Conservation (phyloP, 2,797 vertebrate genomes). For the Furcifer pardalis region DNA sequence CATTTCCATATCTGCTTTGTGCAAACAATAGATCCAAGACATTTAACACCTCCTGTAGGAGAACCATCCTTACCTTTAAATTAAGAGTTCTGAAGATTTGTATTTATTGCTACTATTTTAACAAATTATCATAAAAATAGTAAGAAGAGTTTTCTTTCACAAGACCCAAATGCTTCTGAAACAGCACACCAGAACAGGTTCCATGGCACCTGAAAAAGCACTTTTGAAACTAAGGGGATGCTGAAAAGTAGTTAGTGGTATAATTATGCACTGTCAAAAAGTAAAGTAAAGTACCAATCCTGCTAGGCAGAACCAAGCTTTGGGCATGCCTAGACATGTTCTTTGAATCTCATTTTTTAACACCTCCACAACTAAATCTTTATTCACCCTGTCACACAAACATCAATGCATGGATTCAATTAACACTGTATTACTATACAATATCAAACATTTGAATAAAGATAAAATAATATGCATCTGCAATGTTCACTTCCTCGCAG, state of each 20-base stretch:
- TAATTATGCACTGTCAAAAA: neutral
- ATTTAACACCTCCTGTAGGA: neutral
- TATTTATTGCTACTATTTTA: slow-evolving; percentile 56
- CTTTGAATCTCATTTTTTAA: slow-evolving; percentile 24
- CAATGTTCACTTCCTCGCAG: no score
- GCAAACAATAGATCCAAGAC: neutral
- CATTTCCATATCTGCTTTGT: neutral
- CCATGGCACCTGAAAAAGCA: neutral
- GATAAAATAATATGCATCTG: slow-evolving; percentile 28
- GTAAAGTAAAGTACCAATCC: neutral
- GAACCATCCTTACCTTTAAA: slow-evolving; percentile 60
- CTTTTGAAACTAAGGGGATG: neutral
- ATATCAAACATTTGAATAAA: slow-evolving; percentile 34
- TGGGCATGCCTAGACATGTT: neutral
- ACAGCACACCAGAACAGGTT: neutral
- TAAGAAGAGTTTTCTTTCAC: slow-evolving; percentile 43
- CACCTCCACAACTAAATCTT: slow-evolving; percentile 56
- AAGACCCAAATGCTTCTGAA: neutral
- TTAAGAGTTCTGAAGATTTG: slow-evolving; percentile 50
- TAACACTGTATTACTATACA: slow-evolving; percentile 57
- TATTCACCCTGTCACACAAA: slow-evolving; percentile 59
- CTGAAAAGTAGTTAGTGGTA: neutral
- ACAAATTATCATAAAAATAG: slow-evolving; percentile 60
- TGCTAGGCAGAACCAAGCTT: neutral
- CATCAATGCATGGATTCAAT: slow-evolving; percentile 47